Conservation (phyloP, 1,140 invertebrate species). For the Muscidifurax raptorellus region DNA sequence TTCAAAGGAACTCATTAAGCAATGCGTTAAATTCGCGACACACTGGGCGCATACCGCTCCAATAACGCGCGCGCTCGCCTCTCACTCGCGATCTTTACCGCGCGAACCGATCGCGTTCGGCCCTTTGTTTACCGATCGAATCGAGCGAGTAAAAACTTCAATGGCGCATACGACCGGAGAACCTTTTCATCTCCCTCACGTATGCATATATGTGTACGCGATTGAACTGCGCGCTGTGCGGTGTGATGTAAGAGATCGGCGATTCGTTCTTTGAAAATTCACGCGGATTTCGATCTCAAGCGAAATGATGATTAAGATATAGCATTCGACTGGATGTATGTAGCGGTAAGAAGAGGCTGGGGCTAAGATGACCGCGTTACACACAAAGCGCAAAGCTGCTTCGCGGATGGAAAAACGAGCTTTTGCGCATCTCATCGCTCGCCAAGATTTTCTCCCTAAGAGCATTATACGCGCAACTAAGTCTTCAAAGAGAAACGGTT, state of each 20-base stretch:
- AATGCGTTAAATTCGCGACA: conserved; percentile 45
- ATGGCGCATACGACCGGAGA: no score
- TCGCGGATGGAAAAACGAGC: neutral
- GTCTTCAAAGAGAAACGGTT: neutral
- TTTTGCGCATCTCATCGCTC: neutral
- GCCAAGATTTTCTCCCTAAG: conserved; percentile 20
- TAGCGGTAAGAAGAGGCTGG: neutral
- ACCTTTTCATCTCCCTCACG: no score
- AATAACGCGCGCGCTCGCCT: neutral
- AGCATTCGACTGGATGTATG: neutral
- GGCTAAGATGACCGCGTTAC: neutral
- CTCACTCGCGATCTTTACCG: neutral
- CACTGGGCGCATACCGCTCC: neutral
- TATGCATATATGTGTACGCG: no score
- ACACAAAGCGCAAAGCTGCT: neutral
- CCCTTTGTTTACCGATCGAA: neutral
- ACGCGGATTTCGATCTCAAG: no score
- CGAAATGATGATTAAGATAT: no score
- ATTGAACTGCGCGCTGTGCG: no score
- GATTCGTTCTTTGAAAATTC: no score
- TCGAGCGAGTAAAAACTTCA: neutral
- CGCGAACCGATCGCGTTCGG: neutral
- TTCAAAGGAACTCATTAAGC: conserved; percentile 66
- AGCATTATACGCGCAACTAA: conserved; percentile 21
- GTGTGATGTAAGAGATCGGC: no score